phyloP scores from a whole-genome alignment of 2,888 invertebrate species.

The Sclerodermus sp. region DNA sequence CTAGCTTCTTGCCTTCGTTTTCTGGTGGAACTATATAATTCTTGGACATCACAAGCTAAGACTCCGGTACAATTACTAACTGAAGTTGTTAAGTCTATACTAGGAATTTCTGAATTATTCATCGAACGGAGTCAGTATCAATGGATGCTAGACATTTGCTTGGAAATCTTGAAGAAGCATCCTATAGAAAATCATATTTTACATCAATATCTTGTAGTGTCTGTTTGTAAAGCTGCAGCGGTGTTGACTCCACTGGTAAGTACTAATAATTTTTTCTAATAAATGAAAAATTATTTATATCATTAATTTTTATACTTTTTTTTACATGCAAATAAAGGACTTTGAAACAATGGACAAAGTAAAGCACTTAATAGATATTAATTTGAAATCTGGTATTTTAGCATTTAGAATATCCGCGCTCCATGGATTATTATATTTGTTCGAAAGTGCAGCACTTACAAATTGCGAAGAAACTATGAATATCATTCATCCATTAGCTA shows the following conservation, averaged over 20 bases:
- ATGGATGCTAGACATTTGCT: conserved; percentile 75
- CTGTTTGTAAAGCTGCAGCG: conserved; percentile 70
- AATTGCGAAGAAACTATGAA: conserved; percentile 61
- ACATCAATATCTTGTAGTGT: conserved; percentile 70
- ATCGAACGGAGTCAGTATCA: conserved; percentile 75
- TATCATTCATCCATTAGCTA: conserved; percentile 59
- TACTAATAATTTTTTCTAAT: conserved; percentile 9
- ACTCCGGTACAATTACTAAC: conserved; percentile 60
- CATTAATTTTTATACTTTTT: no score
- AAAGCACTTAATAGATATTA: conserved; percentile 63
- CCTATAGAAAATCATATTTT: conserved; percentile 76
- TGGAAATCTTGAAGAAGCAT: conserved; percentile 69
- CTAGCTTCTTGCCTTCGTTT: conserved; percentile 91
- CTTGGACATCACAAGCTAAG: conserved; percentile 67
- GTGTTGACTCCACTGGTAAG: conserved; percentile 64
- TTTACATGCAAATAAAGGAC: conserved; percentile 59
- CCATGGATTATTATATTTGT: conserved; percentile 69
- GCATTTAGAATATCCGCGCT: conserved; percentile 66
- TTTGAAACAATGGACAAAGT: conserved; percentile 65
- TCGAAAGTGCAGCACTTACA: conserved; percentile 63
- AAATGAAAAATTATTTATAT: not conserved
- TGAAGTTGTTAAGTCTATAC: conserved; percentile 67
- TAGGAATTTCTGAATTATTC: conserved; percentile 76
- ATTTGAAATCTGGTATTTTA: conserved; percentile 66
- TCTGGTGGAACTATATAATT: conserved; percentile 85